Percentiles rank a stretch among this genome's conserved stretches.
phyloP scores from a whole-genome alignment of 2,797 vertebrate genomes.

The Toxotes lorentzi region DNA sequence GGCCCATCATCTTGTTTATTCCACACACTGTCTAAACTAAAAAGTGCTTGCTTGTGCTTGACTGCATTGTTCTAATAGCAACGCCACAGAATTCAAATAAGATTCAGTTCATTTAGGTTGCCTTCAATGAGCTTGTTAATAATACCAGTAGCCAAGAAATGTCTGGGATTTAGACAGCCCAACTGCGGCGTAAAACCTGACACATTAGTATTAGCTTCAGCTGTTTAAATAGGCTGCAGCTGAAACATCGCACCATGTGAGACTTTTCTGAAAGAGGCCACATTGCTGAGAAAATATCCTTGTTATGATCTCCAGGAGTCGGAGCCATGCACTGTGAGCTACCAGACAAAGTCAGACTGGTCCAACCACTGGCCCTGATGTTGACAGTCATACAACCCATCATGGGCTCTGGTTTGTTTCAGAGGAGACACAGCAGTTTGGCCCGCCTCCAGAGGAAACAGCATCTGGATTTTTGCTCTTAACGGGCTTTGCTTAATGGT shows the following conservation, averaged over 20 bases:
- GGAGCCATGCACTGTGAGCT: constrained; percentile 11
- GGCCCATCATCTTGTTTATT: too few species aligned
- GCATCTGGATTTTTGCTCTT: constrained; percentile 70
- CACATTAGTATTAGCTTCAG: constrained; percentile 19
- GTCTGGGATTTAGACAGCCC: constrained; percentile 3
- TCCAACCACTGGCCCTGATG: constrained; percentile 34
- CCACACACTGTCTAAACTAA: too few species aligned
- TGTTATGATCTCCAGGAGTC: constrained; percentile 34
- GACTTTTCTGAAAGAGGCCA: constrained; percentile 19
- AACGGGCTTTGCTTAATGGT: constrained; percentile 44
- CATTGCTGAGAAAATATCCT: constrained; percentile 15
- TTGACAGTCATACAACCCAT: constrained; percentile 49
- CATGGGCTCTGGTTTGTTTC: constrained; percentile 55
- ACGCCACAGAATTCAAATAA: constrained; percentile 9
- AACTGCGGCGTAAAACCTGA: constrained; percentile 4
- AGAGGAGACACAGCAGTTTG: constrained; percentile 60
- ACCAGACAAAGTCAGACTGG: constrained; percentile 7
- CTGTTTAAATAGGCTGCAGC: background rate
- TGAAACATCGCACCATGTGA: background rate
- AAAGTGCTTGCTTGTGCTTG: background rate
- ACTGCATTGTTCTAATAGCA: background rate
- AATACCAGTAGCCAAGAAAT: constrained; percentile 9
- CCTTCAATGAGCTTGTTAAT: constrained; percentile 7
- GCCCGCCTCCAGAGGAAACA: constrained; percentile 57
- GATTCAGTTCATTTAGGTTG: background rate